Evolutionary conservation across 2,888 invertebrate genomes (phyloP), one percentile per base, ranked within the genome.

Genomic region (Galerucella calmariensis): DNA sequence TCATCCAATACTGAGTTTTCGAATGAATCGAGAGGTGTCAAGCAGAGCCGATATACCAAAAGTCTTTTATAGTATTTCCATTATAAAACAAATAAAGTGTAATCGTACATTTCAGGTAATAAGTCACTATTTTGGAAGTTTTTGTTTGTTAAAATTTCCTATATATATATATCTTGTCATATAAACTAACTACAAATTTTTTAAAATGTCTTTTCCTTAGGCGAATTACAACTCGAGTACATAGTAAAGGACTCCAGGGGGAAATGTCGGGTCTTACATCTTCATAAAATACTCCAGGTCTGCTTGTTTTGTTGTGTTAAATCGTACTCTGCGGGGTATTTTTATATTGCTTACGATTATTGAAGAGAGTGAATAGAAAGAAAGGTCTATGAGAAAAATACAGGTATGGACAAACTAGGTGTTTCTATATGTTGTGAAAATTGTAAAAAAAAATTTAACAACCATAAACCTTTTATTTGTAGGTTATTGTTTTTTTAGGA

Each of bases 261-360:
- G 70, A 76, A 76, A 73, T 80, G 75, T 72, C 73, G 75, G 73
- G 71, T 69, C 78, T 76, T 79, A 77, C 77, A 77, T 79, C 77
- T 77, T 78, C 70, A 75, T 73, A 73, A 71, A 77, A 75, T 69
- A 75, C 75, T 77, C 68, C 75, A 75, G 69, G 79, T 77, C 71
- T 61, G 67, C 75, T 76, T 72, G 72, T 75, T 76, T 74, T 68
- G 71, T 73, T 73, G 61, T 69, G 71, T 69, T 70, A 73, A 67
- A 70, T 75, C 65, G 74, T 73, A 73, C 78, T 75, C 79, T 63
- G 69, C 77, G 72, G 78, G 77, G 75, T 76, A 77, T 73, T 77
- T 77, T 75, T 73, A 77, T 74, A 72, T 75, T 69, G 71, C 76
- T 73, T 72, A 73, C 72, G 66, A 72, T 74, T 69, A 69, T 75